Conservation (phyloP, 2,888 invertebrate species). For the Unio pictorum region DNA sequence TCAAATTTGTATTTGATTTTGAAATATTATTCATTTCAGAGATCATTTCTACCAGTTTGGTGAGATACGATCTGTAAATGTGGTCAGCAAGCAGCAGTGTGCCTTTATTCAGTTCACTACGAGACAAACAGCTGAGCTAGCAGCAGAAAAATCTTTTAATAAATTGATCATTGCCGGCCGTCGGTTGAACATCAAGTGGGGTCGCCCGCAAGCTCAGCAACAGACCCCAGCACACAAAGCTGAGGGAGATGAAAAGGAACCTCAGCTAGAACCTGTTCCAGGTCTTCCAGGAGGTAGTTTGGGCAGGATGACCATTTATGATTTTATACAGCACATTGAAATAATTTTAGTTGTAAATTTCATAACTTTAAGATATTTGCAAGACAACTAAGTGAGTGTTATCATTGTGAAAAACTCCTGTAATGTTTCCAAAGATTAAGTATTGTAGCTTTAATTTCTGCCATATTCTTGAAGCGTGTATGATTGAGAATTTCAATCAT, state of each 20-base stretch:
- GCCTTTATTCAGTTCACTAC: conserved; percentile 97
- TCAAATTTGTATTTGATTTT: background rate
- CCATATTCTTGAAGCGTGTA: no score
- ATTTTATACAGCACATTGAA: background rate
- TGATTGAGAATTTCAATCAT: no score
- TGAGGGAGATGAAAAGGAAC: conserved; percentile 47
- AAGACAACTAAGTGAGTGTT: no score
- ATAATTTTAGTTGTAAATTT: background rate
- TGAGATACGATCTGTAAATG: conserved; percentile 93
- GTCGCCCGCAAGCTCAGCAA: conserved; percentile 87
- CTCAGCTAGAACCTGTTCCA: conserved; percentile 80
- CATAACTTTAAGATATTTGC: no score
- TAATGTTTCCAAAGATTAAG: no score
- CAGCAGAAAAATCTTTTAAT: conserved; percentile 85
- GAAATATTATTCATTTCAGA: conserved; percentile 70
- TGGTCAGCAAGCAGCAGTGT: conserved; percentile 91
- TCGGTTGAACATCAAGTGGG: conserved; percentile 98
- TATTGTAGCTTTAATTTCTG: no score
- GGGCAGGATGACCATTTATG: background rate
- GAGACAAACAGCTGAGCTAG: conserved; percentile 90
- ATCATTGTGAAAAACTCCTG: no score
- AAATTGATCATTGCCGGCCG: conserved; percentile 84
- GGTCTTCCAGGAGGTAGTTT: conserved; percentile 79
- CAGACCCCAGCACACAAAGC: conserved; percentile 52
- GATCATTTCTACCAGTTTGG: conserved; percentile 99